Percentiles rank a stretch among this genome's conserved stretches.
These are phyloP conservation scores for Molorchus minor DNA, from an alignment of 2,888 invertebrate species.

Conservation along the genomic window DNA sequence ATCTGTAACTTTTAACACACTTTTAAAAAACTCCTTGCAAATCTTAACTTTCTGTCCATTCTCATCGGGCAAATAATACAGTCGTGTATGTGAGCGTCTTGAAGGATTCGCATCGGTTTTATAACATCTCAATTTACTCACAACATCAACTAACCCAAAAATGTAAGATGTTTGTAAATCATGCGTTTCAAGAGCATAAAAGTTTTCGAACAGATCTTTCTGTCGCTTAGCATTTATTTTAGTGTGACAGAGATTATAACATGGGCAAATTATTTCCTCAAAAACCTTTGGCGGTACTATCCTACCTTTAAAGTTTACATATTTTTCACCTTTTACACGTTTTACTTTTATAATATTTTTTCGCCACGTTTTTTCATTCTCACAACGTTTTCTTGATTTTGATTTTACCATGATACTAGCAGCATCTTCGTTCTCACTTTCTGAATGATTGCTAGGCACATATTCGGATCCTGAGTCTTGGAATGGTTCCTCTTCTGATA, in stretches of 20 bases:
- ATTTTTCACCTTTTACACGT: not conserved
- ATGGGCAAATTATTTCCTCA: slow-evolving; percentile 9
- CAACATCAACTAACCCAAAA: slow-evolving; percentile 22
- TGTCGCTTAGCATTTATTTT: slow-evolving; percentile 24
- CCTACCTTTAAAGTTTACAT: not conserved
- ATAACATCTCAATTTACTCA: slow-evolving; percentile 19
- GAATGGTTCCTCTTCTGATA: not conserved
- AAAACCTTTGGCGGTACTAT: not conserved
- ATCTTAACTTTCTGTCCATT: slow-evolving; percentile 18
- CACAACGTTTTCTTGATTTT: not conserved
- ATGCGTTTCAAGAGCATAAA: slow-evolving; percentile 23
- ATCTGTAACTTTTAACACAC: slow-evolving; percentile 21
- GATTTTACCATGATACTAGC: not conserved
- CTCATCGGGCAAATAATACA: slow-evolving; percentile 18
- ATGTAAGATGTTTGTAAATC: slow-evolving; percentile 29
- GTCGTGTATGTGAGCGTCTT: slow-evolving; percentile 22
- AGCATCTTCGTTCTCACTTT: not conserved
- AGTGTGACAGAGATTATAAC: slow-evolving; percentile 18
- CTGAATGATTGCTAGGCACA: not conserved
- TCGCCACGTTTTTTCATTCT: not conserved
- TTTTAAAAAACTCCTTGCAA: slow-evolving; percentile 30
- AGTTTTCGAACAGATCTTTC: slow-evolving; percentile 10
- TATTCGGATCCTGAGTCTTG: not conserved
- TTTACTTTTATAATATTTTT: not conserved
- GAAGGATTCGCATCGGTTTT: slow-evolving; percentile 11